Evolutionary conservation across 2,888 invertebrate genomes (phyloP), one percentile per base, ranked within the genome.

Genomic region (Hirtodrosophila histrioides): DNA sequence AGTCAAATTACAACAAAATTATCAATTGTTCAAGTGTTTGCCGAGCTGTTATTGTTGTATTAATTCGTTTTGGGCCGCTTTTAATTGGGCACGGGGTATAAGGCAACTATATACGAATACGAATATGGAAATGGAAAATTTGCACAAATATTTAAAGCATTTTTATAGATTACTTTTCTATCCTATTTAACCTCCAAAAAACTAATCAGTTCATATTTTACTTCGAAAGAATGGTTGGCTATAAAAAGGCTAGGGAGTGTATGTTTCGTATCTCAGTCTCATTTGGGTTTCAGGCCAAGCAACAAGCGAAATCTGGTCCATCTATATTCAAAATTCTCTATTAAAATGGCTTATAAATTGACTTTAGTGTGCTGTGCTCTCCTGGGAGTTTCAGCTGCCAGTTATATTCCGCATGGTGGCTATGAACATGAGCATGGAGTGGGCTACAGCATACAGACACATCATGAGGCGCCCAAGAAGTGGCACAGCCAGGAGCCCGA

Each of bases 361-460:
- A 67, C 45, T 40, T 54, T 83, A 36, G 43, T 73, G 0, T 75
- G 71, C 64, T 71, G 75, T 37, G 62, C 80, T 1, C 50, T 88
- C 24, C 37, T 80, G 9, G 84, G 84, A 51, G 68, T 75, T 10
- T 62, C 75, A 3, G 58, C 73, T 3, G 78, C 86, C 7, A 83
- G 75, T 46, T 76, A 87, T 35, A 64, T 80, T 4, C 82, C 84
- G 0, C 78, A 81, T 17, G 75, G 63, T 4, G 78, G 56, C 41
- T 49, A 82, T 8, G 51, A 60, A 9, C 66, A 83, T 23, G 71
- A 31, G 1, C 79, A 66, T n/a, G 77, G 72, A 3, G 67, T 67
- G 17, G 83, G 89, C 40, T 90, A 79, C 61, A 80, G 84, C 40
- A 78, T 86, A 17, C 50, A 89, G 27, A 86, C 83, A 4, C 73